phyloP scores from a whole-genome alignment of 2,113 vertebrate species.

The Strix aluco region DNA sequence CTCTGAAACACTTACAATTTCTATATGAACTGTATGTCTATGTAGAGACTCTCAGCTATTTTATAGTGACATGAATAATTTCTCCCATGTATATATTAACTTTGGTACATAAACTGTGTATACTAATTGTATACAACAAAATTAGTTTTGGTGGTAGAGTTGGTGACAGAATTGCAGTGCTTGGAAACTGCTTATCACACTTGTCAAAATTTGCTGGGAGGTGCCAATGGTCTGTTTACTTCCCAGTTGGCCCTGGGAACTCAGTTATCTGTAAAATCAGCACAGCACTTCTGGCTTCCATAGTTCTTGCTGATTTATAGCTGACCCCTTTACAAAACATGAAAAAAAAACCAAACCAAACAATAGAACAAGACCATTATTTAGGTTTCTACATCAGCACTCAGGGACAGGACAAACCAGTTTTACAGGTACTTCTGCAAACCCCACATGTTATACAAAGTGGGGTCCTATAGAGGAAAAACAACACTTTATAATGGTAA shows the following conservation, averaged over 20 bases:
- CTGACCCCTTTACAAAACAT: background rate
- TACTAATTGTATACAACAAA: background rate
- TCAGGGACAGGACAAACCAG: background rate
- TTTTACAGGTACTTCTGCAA: background rate
- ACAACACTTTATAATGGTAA: background rate
- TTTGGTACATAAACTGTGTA: background rate
- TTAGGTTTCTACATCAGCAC: slow-evolving; percentile 6
- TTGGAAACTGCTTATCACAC: background rate
- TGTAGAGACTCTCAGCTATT: background rate
- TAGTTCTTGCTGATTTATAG: slow-evolving; percentile 32
- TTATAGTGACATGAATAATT: background rate
- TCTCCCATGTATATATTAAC: background rate
- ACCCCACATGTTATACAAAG: background rate
- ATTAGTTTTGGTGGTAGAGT: background rate
- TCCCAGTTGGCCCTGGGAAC: background rate
- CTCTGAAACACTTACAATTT: background rate
- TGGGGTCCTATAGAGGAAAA: background rate
- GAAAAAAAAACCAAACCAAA: background rate
- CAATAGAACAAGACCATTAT: background rate
- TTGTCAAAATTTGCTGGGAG: background rate
- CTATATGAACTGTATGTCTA: background rate
- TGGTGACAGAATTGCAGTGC: background rate
- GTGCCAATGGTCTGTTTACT: background rate
- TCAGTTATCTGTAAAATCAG: slow-evolving; percentile 31
- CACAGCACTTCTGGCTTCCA: background rate